phyloP scores from a whole-genome alignment of 2,797 vertebrate genomes.

The Tachyglossus aculeatus region DNA sequence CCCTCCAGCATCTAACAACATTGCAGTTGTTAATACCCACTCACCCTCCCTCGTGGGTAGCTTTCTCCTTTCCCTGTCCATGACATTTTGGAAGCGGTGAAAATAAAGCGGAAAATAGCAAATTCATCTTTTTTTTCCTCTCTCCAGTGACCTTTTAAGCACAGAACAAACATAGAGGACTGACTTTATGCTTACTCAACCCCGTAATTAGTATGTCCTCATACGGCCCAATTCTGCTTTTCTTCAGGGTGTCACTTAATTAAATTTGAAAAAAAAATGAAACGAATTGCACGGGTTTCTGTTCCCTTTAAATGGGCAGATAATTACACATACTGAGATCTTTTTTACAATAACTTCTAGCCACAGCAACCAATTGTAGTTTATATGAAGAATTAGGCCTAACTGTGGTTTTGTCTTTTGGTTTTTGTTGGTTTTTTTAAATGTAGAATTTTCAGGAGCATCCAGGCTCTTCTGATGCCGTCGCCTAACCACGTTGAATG shows the following conservation, averaged over 20 bases:
- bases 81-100: constrained; percentile 72
- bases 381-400: constrained; percentile 49
- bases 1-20: constrained; percentile 55
- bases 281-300: constrained; percentile 54
- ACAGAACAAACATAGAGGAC: constrained; percentile 63
- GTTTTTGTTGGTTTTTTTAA: too few species aligned
- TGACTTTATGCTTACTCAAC: constrained; percentile 61
- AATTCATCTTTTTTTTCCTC: constrained; percentile 67
- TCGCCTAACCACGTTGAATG: too few species aligned
- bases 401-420: too few species aligned
- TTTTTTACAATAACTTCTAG: constrained; percentile 55
- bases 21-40: constrained; percentile 68
- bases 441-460: too few species aligned
- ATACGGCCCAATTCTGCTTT: constrained; percentile 56
- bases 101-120: constrained; percentile 64
- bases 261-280: constrained; percentile 70
- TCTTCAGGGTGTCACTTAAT: constrained; percentile 59
- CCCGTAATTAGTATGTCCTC: constrained; percentile 60
- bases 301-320: constrained; percentile 71
- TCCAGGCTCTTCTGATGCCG: too few species aligned
- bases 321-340: constrained; percentile 63
- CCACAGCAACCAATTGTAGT: constrained; percentile 57
- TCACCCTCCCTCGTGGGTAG: constrained; percentile 65
- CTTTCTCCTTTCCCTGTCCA: constrained; percentile 70
- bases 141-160: constrained; percentile 68